Evolutionary conservation across 2,113 vertebrate species (phyloP).

Genomic region (Arizona elegans): DNA sequence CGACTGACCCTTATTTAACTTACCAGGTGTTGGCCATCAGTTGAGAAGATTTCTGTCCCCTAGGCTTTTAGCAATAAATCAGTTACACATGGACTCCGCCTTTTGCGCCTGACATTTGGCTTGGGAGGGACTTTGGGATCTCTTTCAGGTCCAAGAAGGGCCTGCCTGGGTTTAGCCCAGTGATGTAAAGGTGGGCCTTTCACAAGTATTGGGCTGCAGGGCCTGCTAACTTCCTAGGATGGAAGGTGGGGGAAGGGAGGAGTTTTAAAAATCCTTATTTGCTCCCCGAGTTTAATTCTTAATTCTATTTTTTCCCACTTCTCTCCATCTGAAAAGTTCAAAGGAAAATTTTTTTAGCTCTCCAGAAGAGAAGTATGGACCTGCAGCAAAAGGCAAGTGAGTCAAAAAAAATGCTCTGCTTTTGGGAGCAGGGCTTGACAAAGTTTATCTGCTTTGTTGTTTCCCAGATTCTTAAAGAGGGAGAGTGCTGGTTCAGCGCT

Average conservation of each 20-base stretch:
- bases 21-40: not conserved
- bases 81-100: not conserved
- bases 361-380: not conserved
- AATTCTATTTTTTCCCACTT: not conserved
- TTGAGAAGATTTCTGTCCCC: not conserved
- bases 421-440: not conserved
- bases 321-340: not conserved
- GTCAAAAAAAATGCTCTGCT: not conserved
- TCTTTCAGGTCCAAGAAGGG: not conserved
- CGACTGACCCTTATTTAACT: not conserved
- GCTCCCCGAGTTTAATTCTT: not conserved
- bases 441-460: not conserved
- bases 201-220: not conserved
- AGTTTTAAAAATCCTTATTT: not conserved
- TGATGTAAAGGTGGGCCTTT: not conserved
- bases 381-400: not conserved
- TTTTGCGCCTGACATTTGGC: not conserved
- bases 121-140: not conserved
- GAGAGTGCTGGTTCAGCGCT: not conserved
- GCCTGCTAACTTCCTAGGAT: not conserved
- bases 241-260: not conserved
- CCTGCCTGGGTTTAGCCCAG: not conserved
- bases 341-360: not conserved
- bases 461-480: not conserved
- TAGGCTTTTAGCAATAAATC: not conserved